Base-by-base conservation (phyloP, 2,797 vertebrate genomes). In the Scarus forsteni region DNA sequence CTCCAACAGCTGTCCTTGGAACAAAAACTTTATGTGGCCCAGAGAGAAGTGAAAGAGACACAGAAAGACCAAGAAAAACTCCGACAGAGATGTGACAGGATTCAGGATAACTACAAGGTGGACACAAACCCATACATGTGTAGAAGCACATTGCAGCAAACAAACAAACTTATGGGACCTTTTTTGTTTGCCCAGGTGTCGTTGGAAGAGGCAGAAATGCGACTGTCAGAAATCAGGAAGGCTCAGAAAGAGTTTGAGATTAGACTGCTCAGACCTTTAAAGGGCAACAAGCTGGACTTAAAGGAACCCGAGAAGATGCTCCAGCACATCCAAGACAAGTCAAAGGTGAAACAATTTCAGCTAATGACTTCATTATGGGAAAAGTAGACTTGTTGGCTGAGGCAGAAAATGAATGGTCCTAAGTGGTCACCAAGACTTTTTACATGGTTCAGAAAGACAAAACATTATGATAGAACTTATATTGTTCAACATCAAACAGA, bases 81-180 rank as follows among this genome's bases (percentile, higher is more conserved):
- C 54, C 69, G 34, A 52, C 54, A 51, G 16, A 81, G 58, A 76
- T 61, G 56, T 38, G 65, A 86, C 12, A 45, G 1, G 66, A 72
- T 74, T 44, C 75, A 83, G 44, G 84, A 85, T 58, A 53, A 61
- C 67, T 74, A 78, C 83, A 81, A 85, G 86, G 92, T 89, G 43
- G 53, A 19, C 18, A 38, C 12, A 59, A 43, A 27, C 27, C 27
- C 27, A 27, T 27, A 27, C 27, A 27, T 27, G 27, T 62, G 65
- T 14, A 1, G 10, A 0, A 0, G 0, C 14, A 46, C 13, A 49
- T 10, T 34, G 14, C 50, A 46, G 8, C 56, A 40, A 27, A 5
- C 3, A 36, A 15, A 27, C 27, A 8, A 4, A n/a, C 16, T 13
- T 3, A 66, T 45, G 16, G 1, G 56, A 7, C 1, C 14, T 7